Percentiles rank a stretch among this genome's conserved stretches.
Conservation (phyloP, 2,888 invertebrate genomes). For the Leptinotarsa rubiginosa region DNA sequence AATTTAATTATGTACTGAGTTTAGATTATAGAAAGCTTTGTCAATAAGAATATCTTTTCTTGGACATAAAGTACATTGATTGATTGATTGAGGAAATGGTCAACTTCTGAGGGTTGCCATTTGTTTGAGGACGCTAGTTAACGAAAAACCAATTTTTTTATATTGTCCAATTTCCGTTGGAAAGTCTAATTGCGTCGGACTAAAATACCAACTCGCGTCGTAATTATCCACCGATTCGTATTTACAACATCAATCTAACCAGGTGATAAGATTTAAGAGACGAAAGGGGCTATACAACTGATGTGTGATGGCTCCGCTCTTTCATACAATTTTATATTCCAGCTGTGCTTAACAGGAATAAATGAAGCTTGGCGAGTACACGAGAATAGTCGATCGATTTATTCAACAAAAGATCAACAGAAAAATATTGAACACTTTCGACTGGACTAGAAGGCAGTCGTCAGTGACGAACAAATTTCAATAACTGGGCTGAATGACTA, state of each 20-base stretch:
- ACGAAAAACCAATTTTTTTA: too few relatives aligned
- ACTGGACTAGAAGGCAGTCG: too few relatives aligned
- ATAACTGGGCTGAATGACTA: too few relatives aligned
- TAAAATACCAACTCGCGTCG: slow-evolving; percentile 29
- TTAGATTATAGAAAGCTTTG: too few relatives aligned
- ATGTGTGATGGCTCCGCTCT: background rate
- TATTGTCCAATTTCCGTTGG: background rate
- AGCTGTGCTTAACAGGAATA: background rate
- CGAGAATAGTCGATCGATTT: background rate
- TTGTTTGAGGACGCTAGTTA: too few relatives aligned
- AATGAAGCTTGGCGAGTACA: background rate
- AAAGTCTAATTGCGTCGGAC: background rate
- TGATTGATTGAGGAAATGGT: too few relatives aligned
- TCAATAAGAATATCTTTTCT: too few relatives aligned
- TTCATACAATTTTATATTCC: background rate
- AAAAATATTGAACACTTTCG: background rate
- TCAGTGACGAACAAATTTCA: too few relatives aligned
- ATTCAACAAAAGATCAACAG: background rate
- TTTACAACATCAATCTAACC: slow-evolving; percentile 49
- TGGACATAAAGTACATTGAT: too few relatives aligned
- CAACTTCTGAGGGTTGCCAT: too few relatives aligned
- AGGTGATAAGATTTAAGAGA: slow-evolving; percentile 38
- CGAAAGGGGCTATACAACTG: slow-evolving; percentile 4
- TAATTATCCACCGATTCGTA: slow-evolving; percentile 60
- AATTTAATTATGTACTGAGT: too few relatives aligned